Conservation (phyloP, 2,113 vertebrate species). For the Nyctereutes procyonoides region DNA sequence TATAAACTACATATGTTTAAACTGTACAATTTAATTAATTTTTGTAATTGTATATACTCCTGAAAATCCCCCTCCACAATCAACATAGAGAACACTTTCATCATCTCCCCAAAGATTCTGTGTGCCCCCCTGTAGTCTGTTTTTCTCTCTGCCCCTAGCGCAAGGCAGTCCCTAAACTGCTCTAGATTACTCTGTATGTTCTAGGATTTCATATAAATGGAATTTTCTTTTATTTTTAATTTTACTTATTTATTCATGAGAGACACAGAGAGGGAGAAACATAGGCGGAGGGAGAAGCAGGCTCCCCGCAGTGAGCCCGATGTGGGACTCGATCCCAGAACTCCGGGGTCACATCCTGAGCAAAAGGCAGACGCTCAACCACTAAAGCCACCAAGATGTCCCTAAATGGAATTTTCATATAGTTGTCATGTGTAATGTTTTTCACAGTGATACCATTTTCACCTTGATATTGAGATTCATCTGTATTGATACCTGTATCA, state of each 20-base stretch:
- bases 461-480: not conserved
- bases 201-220: not conserved
- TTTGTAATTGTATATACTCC: conserved; percentile 24
- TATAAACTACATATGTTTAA: conserved; percentile 17
- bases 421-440: not conserved
- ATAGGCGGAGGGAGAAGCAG: too few species aligned
- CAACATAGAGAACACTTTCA: conserved; percentile 4
- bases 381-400: too few species aligned
- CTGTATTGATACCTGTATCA: not conserved
- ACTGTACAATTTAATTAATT: not conserved
- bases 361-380: too few species aligned
- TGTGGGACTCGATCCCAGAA: too few species aligned
- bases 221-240: not conserved
- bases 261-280: too few species aligned
- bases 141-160: not conserved
- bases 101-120: not conserved
- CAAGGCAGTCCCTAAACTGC: not conserved
- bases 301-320: too few species aligned
- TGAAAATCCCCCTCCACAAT: not conserved
- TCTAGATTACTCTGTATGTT: conserved; percentile 29
- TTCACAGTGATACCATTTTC: not conserved
- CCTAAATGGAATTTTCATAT: too few species aligned
- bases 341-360: too few species aligned
- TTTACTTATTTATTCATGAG: too few species aligned
- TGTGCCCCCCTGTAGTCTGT: not conserved